Base-by-base conservation (phyloP, 2,113 vertebrate species). In the Pteronura brasiliensis region DNA sequence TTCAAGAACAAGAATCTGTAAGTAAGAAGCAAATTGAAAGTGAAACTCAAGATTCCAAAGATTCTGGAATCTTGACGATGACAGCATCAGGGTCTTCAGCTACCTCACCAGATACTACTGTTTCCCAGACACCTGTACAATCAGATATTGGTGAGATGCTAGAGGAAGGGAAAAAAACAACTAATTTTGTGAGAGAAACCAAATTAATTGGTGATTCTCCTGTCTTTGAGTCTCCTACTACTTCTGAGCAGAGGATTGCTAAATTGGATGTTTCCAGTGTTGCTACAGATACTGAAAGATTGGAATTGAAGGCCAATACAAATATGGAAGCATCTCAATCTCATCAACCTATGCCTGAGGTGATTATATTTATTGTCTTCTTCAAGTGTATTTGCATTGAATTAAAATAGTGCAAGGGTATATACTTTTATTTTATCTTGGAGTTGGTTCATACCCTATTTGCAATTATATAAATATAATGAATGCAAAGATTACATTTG, bases 181-280 rank as follows among this genome's bases (percentile, higher is more conserved):
- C 76, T 65, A 2, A 67, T 49, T 27, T 31, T 39, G 6, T 21
- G 42, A 77, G 47, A 89, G 97, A 98, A 92, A 97, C 84, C 20
- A 97, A 42, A 94, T 34, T 34, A 84, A 44, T 81, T 76, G 93
- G 71, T 96, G 92, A 95, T 6, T 17, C 39, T 67, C 92, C 80
- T 49, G 49, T 65, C 15, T 52, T 69, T 13, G 99, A 99, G 55
- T 90, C 95, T 93, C 63, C 97, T 96, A 98, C 98, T 97, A 72
- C 98, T 97, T 99, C 99, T 98, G 99, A 99, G 83, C 99, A 98
- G 77, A 99, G 99, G 98, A 99, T 99, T 0, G 99, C 99, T 61
- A 99, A 99, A 79, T 99, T 99, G 96, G 99, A 99, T 94, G 99
- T 99, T 98, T 99, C 99, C 83, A 99, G 99, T 92, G 99, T 99